Evolutionary conservation across 2,797 vertebrate species (phyloP), one percentile per base, ranked within the genome.

Genomic region (Sebastes iracundus): DNA sequence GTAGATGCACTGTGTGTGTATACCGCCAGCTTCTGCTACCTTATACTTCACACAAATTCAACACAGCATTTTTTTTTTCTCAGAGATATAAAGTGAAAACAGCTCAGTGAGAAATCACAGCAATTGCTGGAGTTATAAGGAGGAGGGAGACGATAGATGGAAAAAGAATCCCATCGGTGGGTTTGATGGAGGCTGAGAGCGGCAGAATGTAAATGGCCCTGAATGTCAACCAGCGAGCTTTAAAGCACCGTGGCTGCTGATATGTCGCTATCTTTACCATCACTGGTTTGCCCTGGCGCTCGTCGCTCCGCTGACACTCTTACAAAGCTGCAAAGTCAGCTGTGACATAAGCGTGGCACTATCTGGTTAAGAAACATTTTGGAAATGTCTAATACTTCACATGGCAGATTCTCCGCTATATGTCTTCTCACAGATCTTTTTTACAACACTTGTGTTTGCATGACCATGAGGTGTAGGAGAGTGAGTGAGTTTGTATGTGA

Each of bases 41-140:
- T 72, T 66, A 79, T 42, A 69, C 77, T 66, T 84, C 66, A 88
- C 70, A 83, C 55, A 82, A 77, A 91, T 88, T 42, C 77, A 78
- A 61, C 56, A 67, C 69, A 69, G 73, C 80, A 46, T 38, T 72
- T 81, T 52, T 81, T 52, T 63, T 82, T 53, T 46, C 61, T 71
- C 55, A 7, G 42, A 79, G 42, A 70, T 55, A 79, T 46, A 64
- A 81, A 75, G 55, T 83, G 78, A 81, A 83, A 90, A 85, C 78
- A 83, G 85, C 75, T 83, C 85, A 82, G 85, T 25, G 80, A 91
- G 81, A 91, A 85, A 87, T 86, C 79, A 77, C 56, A 42, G 80
- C 76, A 64, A 63, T 22, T 77, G 75, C 27, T 75, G 46, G 55
- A 49, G 69, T 81, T 79, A 65, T 28, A 68, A 52, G 80, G 35